Evolutionary conservation across 2,888 invertebrate species (phyloP).

Genomic region (Clunio marinus): DNA sequence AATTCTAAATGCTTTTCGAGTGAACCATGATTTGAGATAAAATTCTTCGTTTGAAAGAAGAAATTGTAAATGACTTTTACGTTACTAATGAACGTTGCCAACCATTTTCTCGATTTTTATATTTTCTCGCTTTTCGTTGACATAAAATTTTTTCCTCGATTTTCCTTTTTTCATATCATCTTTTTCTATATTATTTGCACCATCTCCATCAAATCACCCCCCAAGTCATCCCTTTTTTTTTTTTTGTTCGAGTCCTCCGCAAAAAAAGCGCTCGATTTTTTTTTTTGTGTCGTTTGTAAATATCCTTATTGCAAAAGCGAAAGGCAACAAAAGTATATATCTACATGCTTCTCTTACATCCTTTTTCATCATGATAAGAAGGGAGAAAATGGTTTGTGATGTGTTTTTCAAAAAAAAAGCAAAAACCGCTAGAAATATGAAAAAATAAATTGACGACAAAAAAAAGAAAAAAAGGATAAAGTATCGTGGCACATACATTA

Average conservation of each 20-base stretch:
- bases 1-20: too few species aligned
- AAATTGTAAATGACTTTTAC: too few species aligned
- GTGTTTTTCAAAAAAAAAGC: conserved; percentile 11
- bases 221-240: not conserved
- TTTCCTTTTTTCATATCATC: conserved; percentile 25
- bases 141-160: conserved; percentile 11
- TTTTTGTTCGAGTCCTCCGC: not conserved
- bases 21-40: too few species aligned
- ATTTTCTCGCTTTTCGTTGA: conserved; percentile 29
- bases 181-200: conserved; percentile 20
- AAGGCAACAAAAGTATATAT: not conserved
- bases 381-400: not conserved
- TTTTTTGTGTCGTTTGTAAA: conserved; percentile 4
- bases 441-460: not conserved
- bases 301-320: conserved; percentile 1
- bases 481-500: not conserved
- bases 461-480: not conserved
- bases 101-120: conserved; percentile 29
- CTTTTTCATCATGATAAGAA: conserved; percentile 18
- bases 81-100: not conserved
- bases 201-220: conserved; percentile 29
- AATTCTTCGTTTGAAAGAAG: too few species aligned
- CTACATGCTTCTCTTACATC: not conserved
- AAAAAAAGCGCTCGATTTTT: conserved; percentile 5
- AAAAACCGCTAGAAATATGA: not conserved